phyloP scores from a whole-genome alignment of 2,113 vertebrate species.

The Macquaria australasica region DNA sequence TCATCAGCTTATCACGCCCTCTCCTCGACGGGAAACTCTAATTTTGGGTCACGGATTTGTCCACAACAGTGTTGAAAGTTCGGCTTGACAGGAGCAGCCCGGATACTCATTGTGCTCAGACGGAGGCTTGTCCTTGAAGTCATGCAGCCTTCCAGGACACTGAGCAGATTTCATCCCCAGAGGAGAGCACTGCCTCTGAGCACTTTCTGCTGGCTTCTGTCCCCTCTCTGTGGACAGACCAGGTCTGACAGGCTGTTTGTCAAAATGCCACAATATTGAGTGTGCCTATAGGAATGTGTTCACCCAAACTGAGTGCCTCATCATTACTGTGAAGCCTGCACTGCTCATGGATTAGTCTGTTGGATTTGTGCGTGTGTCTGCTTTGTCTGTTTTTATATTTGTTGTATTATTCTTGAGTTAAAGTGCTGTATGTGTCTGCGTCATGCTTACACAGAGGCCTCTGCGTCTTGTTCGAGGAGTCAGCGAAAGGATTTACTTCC shows the following conservation, averaged over 20 bases:
- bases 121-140: constrained; percentile 68
- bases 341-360: constrained; percentile 54
- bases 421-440: neutral
- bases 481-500: neutral
- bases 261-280: constrained; percentile 79
- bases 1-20: constrained; percentile 64
- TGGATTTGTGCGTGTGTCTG: constrained; percentile 19
- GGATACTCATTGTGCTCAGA: constrained; percentile 45
- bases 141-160: constrained; percentile 70
- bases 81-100: constrained; percentile 29
- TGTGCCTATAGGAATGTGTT: constrained; percentile 61
- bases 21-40: constrained; percentile 31
- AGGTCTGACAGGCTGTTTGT: constrained; percentile 78
- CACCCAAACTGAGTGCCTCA: constrained; percentile 53
- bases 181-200: constrained; percentile 56
- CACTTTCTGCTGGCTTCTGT: constrained; percentile 57
- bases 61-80: constrained; percentile 39
- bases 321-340: constrained; percentile 48
- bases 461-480: neutral
- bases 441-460: neutral
- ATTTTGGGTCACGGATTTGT: constrained; percentile 58
- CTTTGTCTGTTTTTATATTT: neutral
- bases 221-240: constrained; percentile 60
- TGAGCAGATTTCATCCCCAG: constrained; percentile 66
- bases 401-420: neutral